Evolutionary conservation across 2,797 vertebrate species (phyloP).

Genomic region (Aplochiton taeniatus): DNA sequence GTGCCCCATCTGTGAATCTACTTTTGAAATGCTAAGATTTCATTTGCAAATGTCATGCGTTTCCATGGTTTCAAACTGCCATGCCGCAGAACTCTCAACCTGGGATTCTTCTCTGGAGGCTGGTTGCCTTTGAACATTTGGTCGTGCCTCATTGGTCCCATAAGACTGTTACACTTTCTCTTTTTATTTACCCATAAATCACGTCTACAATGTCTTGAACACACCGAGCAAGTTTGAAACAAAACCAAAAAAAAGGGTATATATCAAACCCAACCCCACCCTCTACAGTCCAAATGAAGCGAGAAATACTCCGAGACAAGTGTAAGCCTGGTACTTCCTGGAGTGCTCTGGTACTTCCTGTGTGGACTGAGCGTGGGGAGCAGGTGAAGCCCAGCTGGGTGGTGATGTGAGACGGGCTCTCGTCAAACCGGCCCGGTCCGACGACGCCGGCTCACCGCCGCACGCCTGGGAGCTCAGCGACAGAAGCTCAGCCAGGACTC

Average conservation of each 20-base stretch:
- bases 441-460: too few species aligned
- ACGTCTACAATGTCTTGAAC: conserved; percentile 2
- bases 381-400: conserved; percentile 5
- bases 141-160: background rate
- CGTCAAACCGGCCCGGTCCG: conserved; percentile 7
- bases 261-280: background rate
- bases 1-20: background rate
- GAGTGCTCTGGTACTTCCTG: conserved; percentile 29
- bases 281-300: conserved; percentile 9
- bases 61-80: conserved; percentile 1
- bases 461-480: too few species aligned
- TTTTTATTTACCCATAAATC: conserved; percentile 1
- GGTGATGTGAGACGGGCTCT: conserved; percentile 13
- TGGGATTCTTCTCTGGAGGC: background rate
- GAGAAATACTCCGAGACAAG: conserved; percentile 9
- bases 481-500: too few species aligned
- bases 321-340: conserved; percentile 19
- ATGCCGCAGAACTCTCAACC: conserved; percentile 5
- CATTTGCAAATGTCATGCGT: background rate
- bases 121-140: background rate
- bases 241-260: background rate
- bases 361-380: background rate
- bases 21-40: background rate
- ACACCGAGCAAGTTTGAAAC: background rate
- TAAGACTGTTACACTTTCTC: background rate